A percentile compares a stretch with the other conserved stretches of the same genome.
Conservation (phyloP, 1,140 invertebrate genomes). For the Pogonus chalceus region DNA sequence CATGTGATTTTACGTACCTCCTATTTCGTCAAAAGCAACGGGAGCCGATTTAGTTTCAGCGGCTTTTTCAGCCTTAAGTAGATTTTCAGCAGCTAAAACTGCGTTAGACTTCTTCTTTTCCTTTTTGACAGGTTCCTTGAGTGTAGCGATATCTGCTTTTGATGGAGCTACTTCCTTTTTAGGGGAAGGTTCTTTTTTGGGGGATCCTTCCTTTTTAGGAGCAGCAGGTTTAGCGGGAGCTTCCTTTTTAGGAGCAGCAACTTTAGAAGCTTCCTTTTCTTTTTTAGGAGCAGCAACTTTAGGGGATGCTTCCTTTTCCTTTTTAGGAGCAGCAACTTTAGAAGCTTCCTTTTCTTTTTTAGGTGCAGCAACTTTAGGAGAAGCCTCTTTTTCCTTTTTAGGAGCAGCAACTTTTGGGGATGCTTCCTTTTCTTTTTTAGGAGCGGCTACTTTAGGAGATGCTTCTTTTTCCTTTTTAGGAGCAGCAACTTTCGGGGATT, state of each 20-base stretch:
- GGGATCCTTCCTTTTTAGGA: slow-evolving; percentile 1
- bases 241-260: background rate
- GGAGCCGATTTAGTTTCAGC: slow-evolving; percentile 23
- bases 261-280: background rate
- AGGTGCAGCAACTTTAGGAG: slow-evolving; percentile 12
- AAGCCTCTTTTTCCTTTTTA: slow-evolving; percentile 29
- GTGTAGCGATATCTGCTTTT: slow-evolving; percentile 1
- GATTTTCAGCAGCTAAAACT: background rate
- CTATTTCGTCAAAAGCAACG: slow-evolving; percentile 55
- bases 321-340: slow-evolving; percentile 25
- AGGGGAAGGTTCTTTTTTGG: background rate
- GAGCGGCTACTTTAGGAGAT: background rate
- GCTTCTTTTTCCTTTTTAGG: background rate
- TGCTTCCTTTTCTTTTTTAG: slow-evolving; percentile 1
- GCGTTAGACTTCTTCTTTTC: slow-evolving; percentile 24
- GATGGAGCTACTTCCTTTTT: slow-evolving; percentile 1
- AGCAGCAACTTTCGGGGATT: background rate
- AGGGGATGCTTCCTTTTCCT: too few relatives aligned
- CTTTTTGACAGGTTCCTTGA: slow-evolving; percentile 30
- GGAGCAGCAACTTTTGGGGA: slow-evolving; percentile 23
- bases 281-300: too few relatives aligned
- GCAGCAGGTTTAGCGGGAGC: background rate
- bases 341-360: slow-evolving; percentile 18
- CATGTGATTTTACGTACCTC: slow-evolving; percentile 39
- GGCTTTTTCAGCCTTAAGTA: slow-evolving; percentile 25